Evolutionary conservation across 2,113 vertebrate genomes (phyloP), one percentile per base, ranked within the genome.

Genomic region (Sylvia atricapilla): DNA sequence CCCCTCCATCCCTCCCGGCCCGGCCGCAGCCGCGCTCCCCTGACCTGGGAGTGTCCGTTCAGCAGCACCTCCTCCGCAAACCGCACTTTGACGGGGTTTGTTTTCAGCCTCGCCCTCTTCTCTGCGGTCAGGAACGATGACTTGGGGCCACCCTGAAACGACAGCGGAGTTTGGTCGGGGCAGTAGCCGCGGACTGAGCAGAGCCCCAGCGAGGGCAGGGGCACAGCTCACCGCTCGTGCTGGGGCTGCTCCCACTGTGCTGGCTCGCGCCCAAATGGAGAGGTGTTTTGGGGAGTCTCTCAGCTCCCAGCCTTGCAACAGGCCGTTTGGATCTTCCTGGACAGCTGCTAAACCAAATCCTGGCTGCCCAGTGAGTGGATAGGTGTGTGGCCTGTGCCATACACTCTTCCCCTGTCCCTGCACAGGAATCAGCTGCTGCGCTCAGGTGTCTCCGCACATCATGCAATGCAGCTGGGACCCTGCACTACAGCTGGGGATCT

Each of bases 51-150:
- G 88, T 99, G 99, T 68, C 98, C 99, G 19, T 99, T 99, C 97
- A 99, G 98, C 49, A 99, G 98, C 89, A 99, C 99, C 95, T 99
- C 99, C 95, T 99, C 99, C 27, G 99, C 99, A 49, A 99, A 99
- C 86, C 98, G 99, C 86, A 99, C 99, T 98, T 99, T 99, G 93
- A 99, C 98, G 0, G 99, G 99, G 96, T 99, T 99, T 86, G 97
- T 99, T 94, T 98, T 99, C 93, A 99, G 98, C 81, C 98, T 98
- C 70, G 99, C 99, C 96, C 98, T 98, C 98, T 99, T 99, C 97
- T 99, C 99, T 6, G 98, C 99, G 1, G 99, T 99, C 94, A 99
- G 98, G 95, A 99, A 99, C 1, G 99, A 99, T 2, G 99, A 99
- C 89, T 99, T 99, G 41, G 99, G 99, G 80, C 93, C 95, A 0